Evolutionary conservation across 2,797 vertebrate genomes (phyloP), one percentile per base, ranked within the genome.

Genomic region (Crocodylus rhombifer): DNA sequence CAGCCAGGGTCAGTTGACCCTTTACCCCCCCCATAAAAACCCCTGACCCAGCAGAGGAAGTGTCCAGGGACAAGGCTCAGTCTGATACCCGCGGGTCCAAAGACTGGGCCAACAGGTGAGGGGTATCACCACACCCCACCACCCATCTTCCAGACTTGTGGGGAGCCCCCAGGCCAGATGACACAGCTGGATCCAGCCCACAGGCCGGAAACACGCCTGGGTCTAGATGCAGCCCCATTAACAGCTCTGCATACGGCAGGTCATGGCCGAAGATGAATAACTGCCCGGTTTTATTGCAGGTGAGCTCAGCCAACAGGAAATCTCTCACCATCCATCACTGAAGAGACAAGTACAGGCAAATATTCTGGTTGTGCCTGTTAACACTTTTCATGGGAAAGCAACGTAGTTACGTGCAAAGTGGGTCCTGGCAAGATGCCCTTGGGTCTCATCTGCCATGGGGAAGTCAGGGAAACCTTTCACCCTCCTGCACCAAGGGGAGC

Each of bases 291-390:
- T 95, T 92, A 92, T 33, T 84, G 84, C 80, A 73, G 67, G 62
- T 76, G 36, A 91, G 76, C 65, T 84, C 82, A 81, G 88, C 77
- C 84, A 86, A 86, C 30, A 71, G 93, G 83, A 67, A 88, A 88
- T 84, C 95, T 85, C 75, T 94, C 82, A 82, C 81, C 89, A 95
- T 95, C 87, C 84, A 90, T 96, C 95, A 96, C 51, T 15, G 0
- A 93, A 57, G 67, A 94, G 89, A 93, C 93, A 93, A 94, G 91
- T 86, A 95, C 91, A 96, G 96, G 95, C 92, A 95, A 96, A 95
- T 90, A 92, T 92, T 93, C 95, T 91, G 91, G 86, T 56, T 92
- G 25, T 16, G 76, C 30, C 36, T 95, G 94, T 95, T 96, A 51
- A 51, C 94, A 95, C 90, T 95, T 94, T 95, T 95, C 90, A 93